Conservation (phyloP, 23 tunicate species). For the Trididemnum clinides region DNA sequence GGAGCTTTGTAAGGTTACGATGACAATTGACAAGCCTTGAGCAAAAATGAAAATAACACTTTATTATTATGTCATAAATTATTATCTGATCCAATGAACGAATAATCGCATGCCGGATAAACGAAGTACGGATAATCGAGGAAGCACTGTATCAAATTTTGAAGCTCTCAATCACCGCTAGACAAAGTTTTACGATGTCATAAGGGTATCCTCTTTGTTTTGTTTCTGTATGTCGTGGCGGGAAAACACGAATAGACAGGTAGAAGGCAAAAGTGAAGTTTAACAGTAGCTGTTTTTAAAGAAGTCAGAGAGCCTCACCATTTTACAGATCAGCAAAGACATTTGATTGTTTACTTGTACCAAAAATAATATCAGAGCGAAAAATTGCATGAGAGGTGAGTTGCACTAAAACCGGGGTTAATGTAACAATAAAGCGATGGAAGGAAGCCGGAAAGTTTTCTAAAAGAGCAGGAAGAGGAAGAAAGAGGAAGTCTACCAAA, state of each 20-base stretch:
- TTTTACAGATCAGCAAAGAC: neutral
- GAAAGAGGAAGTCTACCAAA: conserved; percentile 1
- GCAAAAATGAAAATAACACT: neutral
- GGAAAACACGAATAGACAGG: too few relatives aligned
- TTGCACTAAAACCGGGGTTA: conserved; percentile 11
- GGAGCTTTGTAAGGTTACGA: neutral
- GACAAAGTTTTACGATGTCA: too few relatives aligned
- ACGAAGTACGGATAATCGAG: too few relatives aligned
- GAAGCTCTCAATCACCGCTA: too few relatives aligned
- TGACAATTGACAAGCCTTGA: too few relatives aligned
- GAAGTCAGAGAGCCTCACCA: neutral
- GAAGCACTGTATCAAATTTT: neutral
- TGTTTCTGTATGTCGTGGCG: too few relatives aligned
- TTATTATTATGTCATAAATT: neutral
- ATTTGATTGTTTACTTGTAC: conserved; percentile 2
- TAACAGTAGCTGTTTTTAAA: too few relatives aligned
- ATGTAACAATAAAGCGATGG: conserved; percentile 8
- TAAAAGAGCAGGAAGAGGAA: neutral
- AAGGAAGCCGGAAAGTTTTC: neutral
- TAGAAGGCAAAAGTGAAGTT: too few relatives aligned
- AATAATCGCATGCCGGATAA: too few relatives aligned
- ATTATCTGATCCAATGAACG: neutral
- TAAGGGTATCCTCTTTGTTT: too few relatives aligned
- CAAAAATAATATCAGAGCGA: conserved; percentile 6
- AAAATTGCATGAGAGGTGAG: conserved; percentile 7